Evolutionary conservation across 2,113 vertebrate species (phyloP).

Genomic region (Chlamydotis undulata): DNA sequence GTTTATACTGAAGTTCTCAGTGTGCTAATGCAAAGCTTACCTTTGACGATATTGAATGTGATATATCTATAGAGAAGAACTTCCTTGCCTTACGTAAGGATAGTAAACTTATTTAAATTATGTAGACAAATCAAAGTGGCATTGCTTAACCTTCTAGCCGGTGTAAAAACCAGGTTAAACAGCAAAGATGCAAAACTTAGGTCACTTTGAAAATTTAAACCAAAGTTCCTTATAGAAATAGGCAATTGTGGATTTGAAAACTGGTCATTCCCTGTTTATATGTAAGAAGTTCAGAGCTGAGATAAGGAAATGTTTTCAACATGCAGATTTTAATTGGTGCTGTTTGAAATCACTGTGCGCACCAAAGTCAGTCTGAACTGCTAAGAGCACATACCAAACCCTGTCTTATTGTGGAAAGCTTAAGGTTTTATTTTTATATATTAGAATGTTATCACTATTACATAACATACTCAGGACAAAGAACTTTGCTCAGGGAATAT

Average conservation of each 20-base stretch:
- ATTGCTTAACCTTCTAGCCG: conserved; percentile 78
- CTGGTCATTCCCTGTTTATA: conserved; percentile 81
- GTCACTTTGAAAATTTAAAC: conserved; percentile 87
- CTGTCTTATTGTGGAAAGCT: conserved; percentile 73
- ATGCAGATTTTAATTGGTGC: conserved; percentile 57
- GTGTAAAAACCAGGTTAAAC: conserved; percentile 79
- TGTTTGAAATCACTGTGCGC: conserved; percentile 72
- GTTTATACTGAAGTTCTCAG: conserved; percentile 69
- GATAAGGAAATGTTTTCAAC: conserved; percentile 57
- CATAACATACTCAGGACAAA: conserved; percentile 97
- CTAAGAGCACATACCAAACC: conserved; percentile 80
- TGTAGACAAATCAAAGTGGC: conserved; percentile 96
- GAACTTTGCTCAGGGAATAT: conserved; percentile 99
- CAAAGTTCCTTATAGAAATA: conserved; percentile 90
- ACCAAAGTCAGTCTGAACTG: conserved; percentile 75
- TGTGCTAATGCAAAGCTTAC: conserved; percentile 87
- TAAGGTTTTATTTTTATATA: conserved; percentile 86
- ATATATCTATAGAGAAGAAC: conserved; percentile 83
- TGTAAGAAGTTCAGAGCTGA: conserved; percentile 76
- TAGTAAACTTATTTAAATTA: conserved; percentile 86
- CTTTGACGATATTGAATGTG: conserved; percentile 90
- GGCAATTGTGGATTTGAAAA: conserved; percentile 82
- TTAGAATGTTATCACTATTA: conserved; percentile 81
- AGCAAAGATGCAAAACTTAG: conserved; percentile 83
- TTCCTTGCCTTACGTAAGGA: conserved; percentile 82